Base-by-base conservation (phyloP, 2,797 vertebrate genomes). In the Myripristis murdjan region DNA sequence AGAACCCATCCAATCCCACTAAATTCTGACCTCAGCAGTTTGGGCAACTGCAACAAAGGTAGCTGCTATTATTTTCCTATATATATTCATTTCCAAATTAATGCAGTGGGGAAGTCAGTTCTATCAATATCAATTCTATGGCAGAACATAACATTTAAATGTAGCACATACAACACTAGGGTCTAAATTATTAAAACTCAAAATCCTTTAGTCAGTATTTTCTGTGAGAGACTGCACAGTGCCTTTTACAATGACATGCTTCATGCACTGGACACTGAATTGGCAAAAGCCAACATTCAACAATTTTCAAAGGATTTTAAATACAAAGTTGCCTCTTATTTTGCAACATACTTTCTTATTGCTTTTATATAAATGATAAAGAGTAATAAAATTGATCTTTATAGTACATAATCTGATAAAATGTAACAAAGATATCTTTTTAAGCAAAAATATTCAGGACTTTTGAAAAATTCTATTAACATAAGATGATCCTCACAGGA, bases 361-460 rank as follows among this genome's bases (percentile, higher is more conserved):
- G 76, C 83, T 79, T 80, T 74, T 24, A 78, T 78, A 81, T n/a
- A 64, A 59, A 70, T 68, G 73, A 11, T 68, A 16, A 47, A 22
- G 24, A 77, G 4, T 39, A 79, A 70, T 43, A 67, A 70, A 86
- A 76, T 16, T 6, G 58, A 77, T 63, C 71, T 1, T 24, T 41
- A 67, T 53, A 54, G 51, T 74, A 69, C n/a, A 73, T 47, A 47
- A 56, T 77, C 41, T 60, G 61, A 86, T 78, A 72, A 62, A 68
- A 26, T 23, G 18, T 56, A 51, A 82, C 15, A 73, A 59, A 84
- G 43, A 59, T 70, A 65, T 52, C 43, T 2, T 28, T 14, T 64
- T 44, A 75, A 53, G 73, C 11, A 72, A 64, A 61, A 74, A 83
- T 15, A 62, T 72, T 43, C 37, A 87, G 87, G 69, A 83, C 64